phyloP scores from a whole-genome alignment of 2,797 vertebrate genomes.

The Intellagama lesueurii region DNA sequence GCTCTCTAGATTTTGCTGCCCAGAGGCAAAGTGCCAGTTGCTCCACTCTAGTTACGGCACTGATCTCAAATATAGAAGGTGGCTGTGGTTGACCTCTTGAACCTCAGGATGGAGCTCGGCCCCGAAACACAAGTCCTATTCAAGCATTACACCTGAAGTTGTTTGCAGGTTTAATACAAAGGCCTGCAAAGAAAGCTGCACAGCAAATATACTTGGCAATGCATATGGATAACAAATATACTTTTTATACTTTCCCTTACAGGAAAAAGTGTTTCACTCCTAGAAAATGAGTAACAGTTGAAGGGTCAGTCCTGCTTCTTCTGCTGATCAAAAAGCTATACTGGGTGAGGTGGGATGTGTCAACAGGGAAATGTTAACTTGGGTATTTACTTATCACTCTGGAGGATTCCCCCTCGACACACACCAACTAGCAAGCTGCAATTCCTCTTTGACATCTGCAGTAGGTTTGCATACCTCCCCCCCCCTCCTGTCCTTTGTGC shows the following conservation, averaged over 20 bases:
- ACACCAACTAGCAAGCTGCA: not conserved
- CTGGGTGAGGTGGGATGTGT: not conserved
- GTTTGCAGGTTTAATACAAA: too few species aligned
- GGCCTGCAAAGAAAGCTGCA: not conserved
- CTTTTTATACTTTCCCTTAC: too few species aligned
- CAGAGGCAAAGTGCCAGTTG: too few species aligned
- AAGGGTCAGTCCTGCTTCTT: not conserved
- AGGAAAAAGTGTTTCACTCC: not conserved
- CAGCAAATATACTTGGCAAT: too few species aligned
- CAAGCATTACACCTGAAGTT: too few species aligned
- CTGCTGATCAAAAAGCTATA: not conserved
- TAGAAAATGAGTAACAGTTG: not conserved
- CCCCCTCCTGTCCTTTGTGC: not conserved
- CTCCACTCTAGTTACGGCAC: too few species aligned
- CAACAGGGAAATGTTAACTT: slow-evolving; percentile 9
- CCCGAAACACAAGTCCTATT: too few species aligned
- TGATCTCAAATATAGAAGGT: too few species aligned
- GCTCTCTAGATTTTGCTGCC: too few species aligned
- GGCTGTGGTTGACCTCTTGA: too few species aligned
- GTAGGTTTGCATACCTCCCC: not conserved
- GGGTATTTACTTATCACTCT: not conserved
- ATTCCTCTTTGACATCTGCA: not conserved
- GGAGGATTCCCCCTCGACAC: not conserved
- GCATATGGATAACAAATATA: too few species aligned
- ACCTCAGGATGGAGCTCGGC: too few species aligned